Percentiles rank a stretch among this genome's conserved stretches.
These are phyloP conservation scores for Gymnobelideus leadbeateri DNA, from an alignment of 2,113 vertebrate species.

Conservation along the genomic window DNA sequence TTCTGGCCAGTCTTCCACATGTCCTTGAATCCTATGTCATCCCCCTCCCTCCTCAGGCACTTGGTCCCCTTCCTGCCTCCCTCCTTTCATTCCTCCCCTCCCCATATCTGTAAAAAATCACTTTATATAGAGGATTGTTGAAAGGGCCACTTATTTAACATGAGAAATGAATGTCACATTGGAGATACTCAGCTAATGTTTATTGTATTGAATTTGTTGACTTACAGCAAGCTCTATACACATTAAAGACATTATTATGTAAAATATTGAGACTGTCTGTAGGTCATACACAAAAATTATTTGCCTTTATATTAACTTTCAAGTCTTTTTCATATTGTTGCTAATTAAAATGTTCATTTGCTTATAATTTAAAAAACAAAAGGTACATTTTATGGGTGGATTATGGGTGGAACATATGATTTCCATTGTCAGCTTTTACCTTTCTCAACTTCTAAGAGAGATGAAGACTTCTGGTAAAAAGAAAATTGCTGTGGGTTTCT, in stretches of 20 bases:
- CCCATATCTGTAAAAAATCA: background rate
- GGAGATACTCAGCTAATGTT: background rate
- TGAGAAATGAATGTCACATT: background rate
- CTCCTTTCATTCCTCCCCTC: background rate
- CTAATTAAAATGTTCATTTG: background rate
- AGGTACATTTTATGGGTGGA: background rate
- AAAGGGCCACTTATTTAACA: background rate
- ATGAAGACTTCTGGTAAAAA: background rate
- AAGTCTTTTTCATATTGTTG: background rate
- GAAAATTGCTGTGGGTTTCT: background rate
- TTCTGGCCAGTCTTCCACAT: no score
- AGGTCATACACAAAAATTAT: background rate
- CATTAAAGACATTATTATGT: background rate
- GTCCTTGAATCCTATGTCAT: no score
- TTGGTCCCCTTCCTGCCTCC: background rate
- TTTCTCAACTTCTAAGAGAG: background rate
- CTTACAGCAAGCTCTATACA: background rate
- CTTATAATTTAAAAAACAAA: background rate
- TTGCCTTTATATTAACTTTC: background rate
- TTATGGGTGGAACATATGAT: background rate
- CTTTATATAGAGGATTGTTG: background rate
- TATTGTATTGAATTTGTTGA: background rate
- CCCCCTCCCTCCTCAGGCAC: no score
- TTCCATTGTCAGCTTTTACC: background rate
- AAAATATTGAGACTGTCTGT: background rate